Evolutionary conservation across 2,113 vertebrate genomes (phyloP), one percentile per base, ranked within the genome.

Genomic region (Australoheros scitulus): DNA sequence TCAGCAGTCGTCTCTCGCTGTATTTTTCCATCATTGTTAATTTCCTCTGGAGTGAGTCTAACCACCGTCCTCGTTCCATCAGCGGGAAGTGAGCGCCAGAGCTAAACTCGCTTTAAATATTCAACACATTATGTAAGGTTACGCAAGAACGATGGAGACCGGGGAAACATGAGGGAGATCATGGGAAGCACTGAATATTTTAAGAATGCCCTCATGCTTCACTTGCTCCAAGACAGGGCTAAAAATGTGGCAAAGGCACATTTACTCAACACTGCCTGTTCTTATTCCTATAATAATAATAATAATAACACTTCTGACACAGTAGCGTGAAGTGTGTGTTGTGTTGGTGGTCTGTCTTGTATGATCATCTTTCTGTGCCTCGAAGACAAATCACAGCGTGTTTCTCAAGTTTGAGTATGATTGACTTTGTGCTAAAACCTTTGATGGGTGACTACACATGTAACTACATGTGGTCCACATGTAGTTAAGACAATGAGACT

Each of bases 101-200:
- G 83, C 83, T 60, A 36, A 85, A 87, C 34, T 61, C 1, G 55
- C 87, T 83, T 91, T 81, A 89, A 91, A 92, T 83, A 92, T 92
- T 92, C 68, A 89, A 32, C 79, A 81, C 43, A 56, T 92, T 89
- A 88, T 86, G 91, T 88, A 84, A 92, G 78, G 86, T 89, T 84
- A 90, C 5, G 85, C 81, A 89, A 82, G 82, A 83, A 76, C 6
- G 18, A 55, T 64, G 70, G 78, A 75, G 82, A 60, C 6, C 32
- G 18, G 57, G 68, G 76, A 83, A 84, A 76, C 79, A 52, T 29
- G 79, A 75, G 57, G 61, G 65, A 52, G 79, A 79, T 90, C 84
- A 90, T 72, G 81, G 81, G 86, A 85, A 87, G 20, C 72, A 11
- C 22, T 85, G 68, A 88, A 90, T 90, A 88, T 90, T 90, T 88